Evolutionary conservation across 2,113 vertebrate species (phyloP), one percentile per base, ranked within the genome.

Genomic region (Taxidea taxus): DNA sequence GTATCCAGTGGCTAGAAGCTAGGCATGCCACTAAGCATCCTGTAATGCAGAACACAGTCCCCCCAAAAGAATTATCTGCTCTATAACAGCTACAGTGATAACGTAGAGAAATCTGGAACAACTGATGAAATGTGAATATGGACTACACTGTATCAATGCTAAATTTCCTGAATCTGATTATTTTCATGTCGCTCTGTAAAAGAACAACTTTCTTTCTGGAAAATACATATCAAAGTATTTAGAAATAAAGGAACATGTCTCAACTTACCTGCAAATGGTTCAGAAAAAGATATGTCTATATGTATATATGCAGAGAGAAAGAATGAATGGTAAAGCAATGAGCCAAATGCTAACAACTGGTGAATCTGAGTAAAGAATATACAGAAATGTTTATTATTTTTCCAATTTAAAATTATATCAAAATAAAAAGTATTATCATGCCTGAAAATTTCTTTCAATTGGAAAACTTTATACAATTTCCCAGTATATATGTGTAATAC

Each of bases 211-310:
- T 92, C 39, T 92, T 94, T 47, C 49, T 56, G 86, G 62, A 10
- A 96, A 96, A 94, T 42, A 90, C 1, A 44, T 56, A 90, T 62
- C 51, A 54, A 82, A 62, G 49, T 49, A 96, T 37, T 78, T 44
- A 87, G 20, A 44, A 91, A 44, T 87, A 68, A 92, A 94, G 72
- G 21, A 70, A 37, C 34, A 44, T 66, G 34, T 78, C 27, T 91
- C 62, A 91, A 96, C 83, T 88, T 84, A 97, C 34, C 87, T 66
- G 64, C 13, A 95, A 97, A 84, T 44, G 21, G 5, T 47, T 97
- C 90, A 88, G 51, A 49, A 87, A 92, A 94, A 92, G 58, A 54
- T 42, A 72, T 44, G 25, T 29, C 72, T 75, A 6, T 25, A 84
- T 23, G 7, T 66, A 44, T 54, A 85, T n/a, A 94, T 39, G 13